A percentile compares a stretch with the other conserved stretches of the same genome.
Conservation (phyloP, 1,140 invertebrate species). For the Macrocentrus cingulum region DNA sequence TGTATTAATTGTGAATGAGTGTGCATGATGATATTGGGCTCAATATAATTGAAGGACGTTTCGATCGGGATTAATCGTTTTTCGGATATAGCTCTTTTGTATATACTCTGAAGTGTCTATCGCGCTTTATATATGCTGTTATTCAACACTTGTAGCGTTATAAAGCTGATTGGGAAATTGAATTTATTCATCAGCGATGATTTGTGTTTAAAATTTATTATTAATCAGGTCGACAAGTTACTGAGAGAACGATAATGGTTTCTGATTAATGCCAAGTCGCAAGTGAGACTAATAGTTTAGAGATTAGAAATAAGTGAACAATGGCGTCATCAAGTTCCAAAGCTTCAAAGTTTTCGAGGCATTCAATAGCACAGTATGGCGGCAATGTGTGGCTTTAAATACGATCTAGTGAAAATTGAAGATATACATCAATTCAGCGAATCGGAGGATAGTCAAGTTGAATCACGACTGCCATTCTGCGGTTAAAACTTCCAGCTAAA, state of each 20-base stretch:
- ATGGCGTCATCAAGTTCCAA: slow-evolving; percentile 1
- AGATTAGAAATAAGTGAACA: neutral
- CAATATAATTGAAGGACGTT: too few relatives aligned
- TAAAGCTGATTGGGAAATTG: too few relatives aligned
- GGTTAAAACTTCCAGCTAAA: slow-evolving; percentile 34
- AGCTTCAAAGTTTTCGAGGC: slow-evolving; percentile 1
- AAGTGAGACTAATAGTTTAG: neutral
- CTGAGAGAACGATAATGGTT: neutral
- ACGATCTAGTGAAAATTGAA: slow-evolving; percentile 1
- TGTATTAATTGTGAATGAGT: too few relatives aligned
- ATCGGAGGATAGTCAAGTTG: slow-evolving; percentile 36
- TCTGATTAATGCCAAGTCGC: neutral
- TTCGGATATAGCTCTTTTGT: too few relatives aligned
- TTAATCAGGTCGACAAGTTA: too few relatives aligned
- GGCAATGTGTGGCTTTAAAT: slow-evolving; percentile 8
- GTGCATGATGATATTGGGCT: too few relatives aligned
- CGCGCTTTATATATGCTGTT: too few relatives aligned
- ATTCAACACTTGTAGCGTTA: too few relatives aligned
- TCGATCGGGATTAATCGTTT: too few relatives aligned
- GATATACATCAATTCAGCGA: slow-evolving; percentile 14
- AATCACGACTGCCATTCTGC: slow-evolving; percentile 30
- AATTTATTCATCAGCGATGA: too few relatives aligned
- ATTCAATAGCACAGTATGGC: neutral
- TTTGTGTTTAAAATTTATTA: too few relatives aligned
- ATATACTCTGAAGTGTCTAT: too few relatives aligned